Evolutionary conservation across 2,113 vertebrate genomes (phyloP).

Genomic region (Neotoma lepida): DNA sequence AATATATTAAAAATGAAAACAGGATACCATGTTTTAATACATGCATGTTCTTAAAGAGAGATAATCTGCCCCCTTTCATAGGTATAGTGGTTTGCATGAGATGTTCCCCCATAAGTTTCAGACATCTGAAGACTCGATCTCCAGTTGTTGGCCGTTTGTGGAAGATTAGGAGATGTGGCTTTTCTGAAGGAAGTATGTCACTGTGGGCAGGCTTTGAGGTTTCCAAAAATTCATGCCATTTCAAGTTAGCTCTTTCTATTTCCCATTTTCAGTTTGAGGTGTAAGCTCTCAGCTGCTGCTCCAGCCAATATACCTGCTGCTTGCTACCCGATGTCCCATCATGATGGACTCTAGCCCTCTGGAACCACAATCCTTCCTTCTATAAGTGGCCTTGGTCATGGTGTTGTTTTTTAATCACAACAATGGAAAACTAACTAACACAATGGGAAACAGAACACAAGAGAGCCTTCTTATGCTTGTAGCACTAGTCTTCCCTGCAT

Average conservation of each 20-base stretch:
- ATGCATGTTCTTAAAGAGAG: neutral
- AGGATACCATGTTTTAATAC: neutral
- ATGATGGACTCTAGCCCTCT: neutral
- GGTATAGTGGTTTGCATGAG: neutral
- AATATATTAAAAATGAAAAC: constrained; percentile 25
- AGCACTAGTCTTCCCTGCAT: neutral
- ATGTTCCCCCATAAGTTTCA: neutral
- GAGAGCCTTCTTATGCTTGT: neutral
- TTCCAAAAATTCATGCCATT: neutral
- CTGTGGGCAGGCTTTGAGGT: neutral
- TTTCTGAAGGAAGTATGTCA: neutral
- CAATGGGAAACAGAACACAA: neutral
- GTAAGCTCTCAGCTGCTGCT: neutral
- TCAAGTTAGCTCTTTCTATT: neutral
- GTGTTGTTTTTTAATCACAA: neutral
- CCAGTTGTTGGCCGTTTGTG: neutral
- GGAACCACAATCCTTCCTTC: too few relatives aligned
- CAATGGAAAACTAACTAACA: neutral
- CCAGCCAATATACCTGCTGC: neutral
- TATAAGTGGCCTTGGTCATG: neutral
- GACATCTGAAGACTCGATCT: neutral
- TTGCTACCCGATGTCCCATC: neutral
- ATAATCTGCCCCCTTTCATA: neutral
- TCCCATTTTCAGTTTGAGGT: neutral
- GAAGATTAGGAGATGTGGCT: neutral